Percentiles rank a stretch among this genome's conserved stretches.
Conservation (phyloP, 2,113 vertebrate species). For the Mungos mungo region DNA sequence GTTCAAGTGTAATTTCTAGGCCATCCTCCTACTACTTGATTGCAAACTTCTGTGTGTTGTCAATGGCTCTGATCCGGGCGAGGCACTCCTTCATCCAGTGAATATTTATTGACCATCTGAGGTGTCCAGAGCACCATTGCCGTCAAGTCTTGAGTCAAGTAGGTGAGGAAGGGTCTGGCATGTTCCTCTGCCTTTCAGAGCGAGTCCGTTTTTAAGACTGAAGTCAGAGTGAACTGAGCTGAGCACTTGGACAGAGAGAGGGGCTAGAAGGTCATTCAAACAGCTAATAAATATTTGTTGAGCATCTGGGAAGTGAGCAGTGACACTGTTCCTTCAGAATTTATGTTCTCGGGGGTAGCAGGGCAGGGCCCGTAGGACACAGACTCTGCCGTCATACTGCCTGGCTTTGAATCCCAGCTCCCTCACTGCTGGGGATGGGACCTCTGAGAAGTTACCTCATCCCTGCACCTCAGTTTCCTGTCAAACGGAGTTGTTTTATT, state of each 20-base stretch:
- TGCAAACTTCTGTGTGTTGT: neutral
- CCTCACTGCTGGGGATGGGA: accelerated
- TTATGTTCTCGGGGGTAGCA: neutral
- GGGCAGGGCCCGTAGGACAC: neutral
- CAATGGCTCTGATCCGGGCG: neutral
- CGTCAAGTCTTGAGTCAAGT: neutral
- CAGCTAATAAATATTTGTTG: neutral
- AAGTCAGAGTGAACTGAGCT: neutral
- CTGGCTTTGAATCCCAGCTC: neutral
- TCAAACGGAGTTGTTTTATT: neutral
- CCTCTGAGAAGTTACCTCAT: neutral
- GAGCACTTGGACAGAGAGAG: neutral
- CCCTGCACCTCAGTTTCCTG: neutral
- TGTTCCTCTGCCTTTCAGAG: neutral
- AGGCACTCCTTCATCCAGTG: neutral
- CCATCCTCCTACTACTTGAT: neutral
- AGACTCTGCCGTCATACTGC: neutral
- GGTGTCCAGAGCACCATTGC: neutral
- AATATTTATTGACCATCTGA: neutral
- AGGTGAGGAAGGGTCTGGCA: neutral
- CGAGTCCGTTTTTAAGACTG: neutral
- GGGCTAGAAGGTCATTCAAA: neutral
- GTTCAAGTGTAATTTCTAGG: neutral
- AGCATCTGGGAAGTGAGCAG: neutral
- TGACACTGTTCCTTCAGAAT: neutral